Base-by-base conservation (phyloP, 2,888 invertebrate species). In the Cancer borealis region DNA sequence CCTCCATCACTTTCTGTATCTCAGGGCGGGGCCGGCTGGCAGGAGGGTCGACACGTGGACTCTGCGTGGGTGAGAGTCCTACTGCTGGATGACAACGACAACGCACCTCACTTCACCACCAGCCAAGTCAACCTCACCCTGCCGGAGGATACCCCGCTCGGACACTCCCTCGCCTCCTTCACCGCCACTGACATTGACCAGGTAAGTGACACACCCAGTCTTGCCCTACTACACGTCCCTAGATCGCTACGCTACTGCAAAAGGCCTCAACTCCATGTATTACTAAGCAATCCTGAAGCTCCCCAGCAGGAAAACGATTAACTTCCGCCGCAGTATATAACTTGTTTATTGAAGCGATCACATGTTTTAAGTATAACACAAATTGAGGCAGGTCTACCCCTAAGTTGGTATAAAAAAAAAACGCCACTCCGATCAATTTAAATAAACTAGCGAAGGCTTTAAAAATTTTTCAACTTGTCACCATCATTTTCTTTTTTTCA, bases 71-170 rank as follows among this genome's bases (percentile, higher is more conserved):
- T 93, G 21, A 39, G 60, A n/a, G 91, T 93, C 4, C 5, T 17
- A 6, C 88, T 93, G 26, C 21, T 66, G n/a, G 93, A 93, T 30
- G 91, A 93, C 94, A 94, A 94, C 89, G 92, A 94, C 84, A 94
- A 94, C 88, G 79, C 88, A 39, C 94, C 94, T 10, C 88, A 45
- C 88, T 45, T 92, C 26, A 12, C 54, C 73, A 92, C 92, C 79
- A 92, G 21, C 39, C 39, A 54, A 10, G 84, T 92, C 92, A 88
- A 47, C 88, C 88, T 92, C 73, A 94, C 94, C n/a, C 88, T 92
- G 39, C 39, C 91, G 3, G 93, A 93, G 88, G 91, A 91, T 88
- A 79, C 94, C 3, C 92, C 94, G 0, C 47, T 73, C 6, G 92
- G 92, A 17, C 89, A 79, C 45, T 91, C 92, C 73, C 92, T 94